Base-by-base conservation (phyloP, 2,888 invertebrate genomes). In the Phoronis australis region DNA sequence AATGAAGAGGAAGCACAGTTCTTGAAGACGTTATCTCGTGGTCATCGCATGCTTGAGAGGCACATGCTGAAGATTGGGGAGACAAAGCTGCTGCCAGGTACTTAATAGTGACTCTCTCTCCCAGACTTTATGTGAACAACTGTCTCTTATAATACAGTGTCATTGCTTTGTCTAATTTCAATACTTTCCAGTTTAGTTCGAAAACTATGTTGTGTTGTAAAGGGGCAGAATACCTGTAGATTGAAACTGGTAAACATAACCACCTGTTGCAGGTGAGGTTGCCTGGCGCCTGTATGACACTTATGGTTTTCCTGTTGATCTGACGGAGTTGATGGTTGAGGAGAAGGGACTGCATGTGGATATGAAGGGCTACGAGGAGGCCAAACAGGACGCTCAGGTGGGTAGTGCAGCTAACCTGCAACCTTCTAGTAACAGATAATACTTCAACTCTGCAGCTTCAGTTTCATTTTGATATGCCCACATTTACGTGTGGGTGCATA, bases 271-370 rank as follows among this genome's bases (percentile, higher is more conserved):
- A 76, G 81, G 97, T 47, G 93, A 97, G 78, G 86, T 99, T 43
- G 96, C 97, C 1, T 99, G 99, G 99, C 84, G 95, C 50, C 80
- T 99, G 48, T 99, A 99, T 77, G 99, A 99, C 71, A 99, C 99
- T 0, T 99, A 97, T 73, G 99, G 99, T 20, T 99, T 99, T 75
- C 99, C 99, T 1, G 85, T 97, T 47, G 99, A 99, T 82, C 83
- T 99, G 56, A 99, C 99, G 0, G 87, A 89, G 66, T 80, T 99
- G 27, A 99, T 99, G 96, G 89, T 89, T 43, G 99, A 99, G 80
- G 99, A 99, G 79, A 90, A 88, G 68, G 88, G 88, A 1, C 80
- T 99, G 4, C 76, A 79, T 47, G 87, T 99, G 56, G 91, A 99
- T 75, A 88, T 91, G 87, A 80, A 78, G 2, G 85, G 81, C n/a